Base-by-base conservation (phyloP, 2,113 vertebrate species). In the Desmodus rotundus region DNA sequence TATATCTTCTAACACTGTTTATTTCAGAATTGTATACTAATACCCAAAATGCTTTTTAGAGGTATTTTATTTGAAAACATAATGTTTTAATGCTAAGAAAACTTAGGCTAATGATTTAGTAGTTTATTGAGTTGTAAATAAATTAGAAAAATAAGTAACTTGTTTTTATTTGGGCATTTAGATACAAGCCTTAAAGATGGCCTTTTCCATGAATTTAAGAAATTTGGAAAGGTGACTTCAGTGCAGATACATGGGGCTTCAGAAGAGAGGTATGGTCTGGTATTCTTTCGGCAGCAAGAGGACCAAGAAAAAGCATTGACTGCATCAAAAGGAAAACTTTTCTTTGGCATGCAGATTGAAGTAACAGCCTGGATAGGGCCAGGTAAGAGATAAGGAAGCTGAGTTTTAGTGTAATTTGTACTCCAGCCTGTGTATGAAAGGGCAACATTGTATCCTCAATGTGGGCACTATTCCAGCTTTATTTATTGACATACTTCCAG, bases 261-360 rank as follows among this genome's bases (percentile, higher is more conserved):
- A 13, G 99, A 99, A 98, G 99, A 99, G 36, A 99, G 99, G 22
- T 99, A 99, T 41, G 99, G 99, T 22, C 98, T 99, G 85, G 99
- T 99, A 33, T 99, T 99, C 98, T 99, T 99, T 96, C 99, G 99
- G 38, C 99, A 99, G 96, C 99, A 99, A 98, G 99, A 99, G 98
- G 99, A 99, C 98, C 99, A 99, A 98, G 99, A 99, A 94, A 99
- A 99, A 97, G 99, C 99, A 43, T 98, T 99, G 7, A 99, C 98
- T 94, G 99, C 99, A 87, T 99, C 99, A 61, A 99, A 99, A 97
- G 99, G 99, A 93, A 99, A 99, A 95, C 99, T 99, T 58, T 99
- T 99, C 98, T 99, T 99, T 97, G 99, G 99, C 97, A 99, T 99
- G 99, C 99, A 99, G 98, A 99, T 99, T 61, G 99, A 99, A 93